Conservation (phyloP, 2,113 vertebrate genomes). For the Circaetus cinerascens region DNA sequence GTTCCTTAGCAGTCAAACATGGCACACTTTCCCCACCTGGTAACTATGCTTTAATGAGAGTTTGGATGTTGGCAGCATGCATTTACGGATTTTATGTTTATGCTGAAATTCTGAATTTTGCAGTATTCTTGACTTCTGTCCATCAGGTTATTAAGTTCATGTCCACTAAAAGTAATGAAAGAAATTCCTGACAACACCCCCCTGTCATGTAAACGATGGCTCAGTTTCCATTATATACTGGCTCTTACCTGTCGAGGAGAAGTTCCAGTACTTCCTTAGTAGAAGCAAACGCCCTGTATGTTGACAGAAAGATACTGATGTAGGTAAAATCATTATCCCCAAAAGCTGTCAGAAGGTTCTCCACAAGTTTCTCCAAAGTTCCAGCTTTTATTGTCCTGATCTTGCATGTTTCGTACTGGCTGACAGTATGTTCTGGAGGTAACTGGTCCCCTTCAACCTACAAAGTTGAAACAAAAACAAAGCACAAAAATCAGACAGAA, state of each 20-base stretch:
- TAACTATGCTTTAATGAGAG: not conserved
- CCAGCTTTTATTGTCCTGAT: conserved; percentile 93
- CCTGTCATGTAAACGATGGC: not conserved
- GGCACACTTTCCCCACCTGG: not conserved
- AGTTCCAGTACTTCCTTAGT: conserved; percentile 85
- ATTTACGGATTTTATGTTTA: not conserved
- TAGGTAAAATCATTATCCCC: conserved; percentile 95
- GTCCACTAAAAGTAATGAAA: not conserved
- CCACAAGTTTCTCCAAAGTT: conserved; percentile 92
- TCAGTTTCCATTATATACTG: not conserved
- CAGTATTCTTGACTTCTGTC: not conserved
- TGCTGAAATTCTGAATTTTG: not conserved
- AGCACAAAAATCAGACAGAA: not conserved
- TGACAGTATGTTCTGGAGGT: conserved; percentile 89
- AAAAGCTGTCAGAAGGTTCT: conserved; percentile 90
- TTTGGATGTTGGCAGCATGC: not conserved
- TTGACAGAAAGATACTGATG: conserved; percentile 93
- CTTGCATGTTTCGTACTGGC: conserved; percentile 92
- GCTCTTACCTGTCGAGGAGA: conserved; percentile 84
- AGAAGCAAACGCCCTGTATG: conserved; percentile 88
- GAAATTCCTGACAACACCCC: not conserved
- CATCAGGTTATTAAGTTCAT: not conserved
- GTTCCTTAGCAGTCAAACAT: not conserved
- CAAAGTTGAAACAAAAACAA: conserved; percentile 36
- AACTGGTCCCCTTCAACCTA: conserved; percentile 87